Conservation (phyloP, 2,888 invertebrate species). For the Neoaliturus tenellus region DNA sequence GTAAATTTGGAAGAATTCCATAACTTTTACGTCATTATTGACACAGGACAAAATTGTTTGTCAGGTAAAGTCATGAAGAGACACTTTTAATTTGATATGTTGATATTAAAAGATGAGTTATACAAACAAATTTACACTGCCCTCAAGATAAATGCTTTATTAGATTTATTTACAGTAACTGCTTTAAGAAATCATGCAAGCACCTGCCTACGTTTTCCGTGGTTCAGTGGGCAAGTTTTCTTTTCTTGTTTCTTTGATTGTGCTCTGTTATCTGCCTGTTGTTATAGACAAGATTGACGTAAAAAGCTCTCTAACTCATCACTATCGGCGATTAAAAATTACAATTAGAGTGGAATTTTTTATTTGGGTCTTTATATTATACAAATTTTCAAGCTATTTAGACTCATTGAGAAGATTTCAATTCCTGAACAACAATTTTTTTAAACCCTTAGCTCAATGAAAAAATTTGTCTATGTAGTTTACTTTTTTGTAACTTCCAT, state of each 20-base stretch:
- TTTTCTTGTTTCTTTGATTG: background rate
- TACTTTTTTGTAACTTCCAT: background rate
- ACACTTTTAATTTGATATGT: background rate
- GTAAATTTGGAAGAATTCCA: too few species aligned
- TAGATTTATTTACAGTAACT: constrained; percentile 14
- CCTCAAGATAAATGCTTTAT: background rate
- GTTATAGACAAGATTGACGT: background rate
- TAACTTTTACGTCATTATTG: too few species aligned
- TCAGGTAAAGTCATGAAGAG: constrained; percentile 28
- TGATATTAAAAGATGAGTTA: background rate
- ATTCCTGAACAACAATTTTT: background rate
- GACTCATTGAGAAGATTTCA: background rate
- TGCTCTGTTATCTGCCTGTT: background rate
- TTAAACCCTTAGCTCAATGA: background rate
- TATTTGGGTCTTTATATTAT: background rate
- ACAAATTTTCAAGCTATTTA: background rate
- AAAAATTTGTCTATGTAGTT: background rate
- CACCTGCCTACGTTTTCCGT: background rate
- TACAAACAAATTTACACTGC: background rate
- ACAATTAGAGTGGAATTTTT: background rate
- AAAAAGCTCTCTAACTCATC: background rate
- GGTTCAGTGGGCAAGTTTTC: constrained; percentile 13
- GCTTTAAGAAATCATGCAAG: background rate
- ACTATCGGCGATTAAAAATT: background rate
- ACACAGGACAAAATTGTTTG: too few species aligned